Evolutionary conservation across 53 echinoderm and acorn worm species (phyloP).

Genomic region (Echinometra lucunter): DNA sequence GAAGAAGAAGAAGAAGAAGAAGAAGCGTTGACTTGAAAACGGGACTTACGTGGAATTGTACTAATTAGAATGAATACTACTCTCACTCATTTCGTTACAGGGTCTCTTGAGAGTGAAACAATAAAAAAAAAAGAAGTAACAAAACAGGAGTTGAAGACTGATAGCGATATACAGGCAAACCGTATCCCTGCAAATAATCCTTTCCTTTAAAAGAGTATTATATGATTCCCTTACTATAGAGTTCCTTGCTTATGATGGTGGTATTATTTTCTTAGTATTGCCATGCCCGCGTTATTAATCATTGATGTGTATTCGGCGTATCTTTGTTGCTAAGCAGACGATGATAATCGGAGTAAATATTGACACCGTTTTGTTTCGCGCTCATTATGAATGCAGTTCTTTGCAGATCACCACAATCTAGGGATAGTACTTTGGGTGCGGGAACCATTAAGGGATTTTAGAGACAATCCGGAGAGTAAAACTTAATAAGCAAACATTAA

Average conservation of each 20-base stretch:
- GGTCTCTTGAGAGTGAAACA: background rate
- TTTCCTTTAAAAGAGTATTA: background rate
- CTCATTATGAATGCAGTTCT: constrained; percentile 25
- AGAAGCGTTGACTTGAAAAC: too few relatives aligned
- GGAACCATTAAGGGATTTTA: background rate
- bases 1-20: too few relatives aligned
- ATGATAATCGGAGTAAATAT: constrained; percentile 57
- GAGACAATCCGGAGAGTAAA: background rate
- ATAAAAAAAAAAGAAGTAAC: background rate
- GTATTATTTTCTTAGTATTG: constrained; percentile 32
- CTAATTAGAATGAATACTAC: background rate
- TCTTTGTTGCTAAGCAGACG: constrained; percentile 46
- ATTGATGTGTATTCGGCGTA: constrained; percentile 39
- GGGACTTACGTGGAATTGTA: too few relatives aligned
- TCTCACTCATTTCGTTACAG: background rate
- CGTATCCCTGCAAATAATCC: background rate
- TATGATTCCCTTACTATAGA: background rate
- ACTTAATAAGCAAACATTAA: constrained; percentile 11
- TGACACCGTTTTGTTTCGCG: constrained; percentile 51
- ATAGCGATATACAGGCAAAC: background rate
- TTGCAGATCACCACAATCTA: background rate
- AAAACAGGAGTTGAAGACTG: background rate
- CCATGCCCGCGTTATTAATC: constrained; percentile 26
- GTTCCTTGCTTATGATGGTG: background rate
- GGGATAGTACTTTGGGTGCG: background rate